Conservation (phyloP, 2,113 vertebrate species). For the Noctilio leporinus region DNA sequence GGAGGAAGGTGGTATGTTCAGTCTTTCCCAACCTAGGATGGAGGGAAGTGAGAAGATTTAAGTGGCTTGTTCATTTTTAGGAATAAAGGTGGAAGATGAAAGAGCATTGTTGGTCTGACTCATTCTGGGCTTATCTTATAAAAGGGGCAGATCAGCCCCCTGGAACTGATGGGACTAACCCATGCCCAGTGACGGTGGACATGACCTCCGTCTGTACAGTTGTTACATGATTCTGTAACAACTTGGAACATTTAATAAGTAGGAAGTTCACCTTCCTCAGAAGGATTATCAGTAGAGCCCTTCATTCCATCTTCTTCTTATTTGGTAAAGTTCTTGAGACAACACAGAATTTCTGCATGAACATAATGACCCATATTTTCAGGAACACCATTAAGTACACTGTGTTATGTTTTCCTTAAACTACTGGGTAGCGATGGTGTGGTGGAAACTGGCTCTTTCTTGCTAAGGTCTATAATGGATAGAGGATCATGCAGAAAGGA, state of each 20-base stretch:
- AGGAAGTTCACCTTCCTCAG: neutral
- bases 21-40: neutral
- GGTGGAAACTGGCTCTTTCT: neutral
- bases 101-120: neutral
- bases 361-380: neutral
- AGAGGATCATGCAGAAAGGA: neutral
- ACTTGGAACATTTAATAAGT: neutral
- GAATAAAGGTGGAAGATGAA: neutral
- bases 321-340: neutral
- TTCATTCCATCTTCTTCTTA: neutral
- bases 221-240: neutral
- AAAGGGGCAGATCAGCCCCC: neutral
- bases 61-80: neutral
- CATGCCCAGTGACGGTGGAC: accelerated
- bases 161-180: neutral
- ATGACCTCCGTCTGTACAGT: too few relatives aligned
- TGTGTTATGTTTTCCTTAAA: neutral
- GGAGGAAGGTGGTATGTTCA: neutral
- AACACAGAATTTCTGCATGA: neutral
- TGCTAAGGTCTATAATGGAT: neutral
- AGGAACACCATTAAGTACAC: neutral
- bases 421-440: neutral
- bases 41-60: neutral
- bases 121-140: neutral
- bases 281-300: neutral